phyloP scores from a whole-genome alignment of 1,140 invertebrate genomes.

The Drosophila sturtevanti region DNA sequence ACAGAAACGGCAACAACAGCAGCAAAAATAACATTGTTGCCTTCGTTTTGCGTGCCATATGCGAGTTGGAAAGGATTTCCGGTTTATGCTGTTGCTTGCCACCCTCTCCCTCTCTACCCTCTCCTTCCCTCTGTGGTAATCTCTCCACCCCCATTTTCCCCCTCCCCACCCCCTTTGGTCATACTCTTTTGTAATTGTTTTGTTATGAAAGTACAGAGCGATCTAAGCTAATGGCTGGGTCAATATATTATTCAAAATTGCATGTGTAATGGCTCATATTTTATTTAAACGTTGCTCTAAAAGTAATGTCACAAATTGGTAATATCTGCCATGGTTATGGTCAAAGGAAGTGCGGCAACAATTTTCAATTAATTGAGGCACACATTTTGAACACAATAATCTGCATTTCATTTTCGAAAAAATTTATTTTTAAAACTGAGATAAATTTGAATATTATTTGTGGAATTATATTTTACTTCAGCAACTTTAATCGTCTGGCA shows the following conservation, averaged over 20 bases:
- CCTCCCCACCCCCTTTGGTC: not conserved
- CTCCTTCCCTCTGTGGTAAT: not conserved
- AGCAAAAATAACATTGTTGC: slow-evolving; percentile 31
- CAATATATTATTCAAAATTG: slow-evolving; percentile 70
- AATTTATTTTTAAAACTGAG: too few relatives aligned
- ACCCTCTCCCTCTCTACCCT: not conserved
- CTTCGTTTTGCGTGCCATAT: slow-evolving; percentile 79
- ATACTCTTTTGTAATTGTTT: slow-evolving; percentile 72
- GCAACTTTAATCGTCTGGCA: too few relatives aligned
- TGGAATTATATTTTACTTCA: too few relatives aligned
- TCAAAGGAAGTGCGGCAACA: too few relatives aligned
- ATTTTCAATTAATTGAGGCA: too few relatives aligned
- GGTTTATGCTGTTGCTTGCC: slow-evolving; percentile 68
- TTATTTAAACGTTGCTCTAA: slow-evolving; percentile 18
- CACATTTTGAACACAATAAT: too few relatives aligned
- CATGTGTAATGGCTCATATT: slow-evolving; percentile 40
- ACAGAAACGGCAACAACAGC: slow-evolving; percentile 1
- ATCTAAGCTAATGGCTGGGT: slow-evolving; percentile 61
- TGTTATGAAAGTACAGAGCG: slow-evolving; percentile 67
- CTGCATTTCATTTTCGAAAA: too few relatives aligned
- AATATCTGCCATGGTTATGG: too few relatives aligned
- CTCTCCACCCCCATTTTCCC: not conserved
- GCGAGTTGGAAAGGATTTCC: slow-evolving; percentile 79
- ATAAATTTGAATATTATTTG: too few relatives aligned
- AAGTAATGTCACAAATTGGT: not conserved